Evolutionary conservation across 2,113 vertebrate genomes (phyloP).

Genomic region (Leucoraja erinaceus): DNA sequence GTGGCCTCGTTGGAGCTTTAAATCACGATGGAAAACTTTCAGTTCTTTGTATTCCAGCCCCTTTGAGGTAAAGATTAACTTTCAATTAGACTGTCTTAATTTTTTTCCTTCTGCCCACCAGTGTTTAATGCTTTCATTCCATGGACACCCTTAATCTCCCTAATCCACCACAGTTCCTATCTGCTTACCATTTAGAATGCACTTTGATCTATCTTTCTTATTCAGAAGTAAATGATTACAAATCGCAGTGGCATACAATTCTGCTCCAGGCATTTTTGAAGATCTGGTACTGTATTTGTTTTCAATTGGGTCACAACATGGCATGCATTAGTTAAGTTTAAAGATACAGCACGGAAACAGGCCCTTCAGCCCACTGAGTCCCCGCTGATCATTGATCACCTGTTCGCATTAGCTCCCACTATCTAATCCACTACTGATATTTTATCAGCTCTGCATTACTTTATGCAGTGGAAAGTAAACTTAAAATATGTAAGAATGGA

Average conservation of each 20-base stretch:
- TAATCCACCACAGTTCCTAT: neutral
- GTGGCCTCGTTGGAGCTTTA: neutral
- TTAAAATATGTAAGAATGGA: neutral
- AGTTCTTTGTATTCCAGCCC: neutral
- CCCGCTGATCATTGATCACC: too few species aligned
- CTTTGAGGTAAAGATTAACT: neutral
- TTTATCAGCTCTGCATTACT: neutral
- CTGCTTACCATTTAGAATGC: neutral
- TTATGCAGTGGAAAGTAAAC: neutral
- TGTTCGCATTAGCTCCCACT: too few species aligned
- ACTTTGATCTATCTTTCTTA: neutral
- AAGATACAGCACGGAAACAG: too few species aligned
- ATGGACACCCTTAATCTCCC: neutral
- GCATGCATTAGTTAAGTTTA: too few species aligned
- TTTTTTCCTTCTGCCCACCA: neutral
- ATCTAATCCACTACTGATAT: neutral
- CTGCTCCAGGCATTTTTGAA: neutral
- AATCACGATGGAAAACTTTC: neutral
- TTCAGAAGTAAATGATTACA: neutral
- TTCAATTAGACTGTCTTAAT: neutral
- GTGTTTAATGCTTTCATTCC: neutral
- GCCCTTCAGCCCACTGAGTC: too few species aligned
- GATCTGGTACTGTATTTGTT: neutral
- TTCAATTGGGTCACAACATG: neutral
- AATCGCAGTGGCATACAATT: neutral